phyloP scores from a whole-genome alignment of 2,888 invertebrate species.

The Diarsia rubi region DNA sequence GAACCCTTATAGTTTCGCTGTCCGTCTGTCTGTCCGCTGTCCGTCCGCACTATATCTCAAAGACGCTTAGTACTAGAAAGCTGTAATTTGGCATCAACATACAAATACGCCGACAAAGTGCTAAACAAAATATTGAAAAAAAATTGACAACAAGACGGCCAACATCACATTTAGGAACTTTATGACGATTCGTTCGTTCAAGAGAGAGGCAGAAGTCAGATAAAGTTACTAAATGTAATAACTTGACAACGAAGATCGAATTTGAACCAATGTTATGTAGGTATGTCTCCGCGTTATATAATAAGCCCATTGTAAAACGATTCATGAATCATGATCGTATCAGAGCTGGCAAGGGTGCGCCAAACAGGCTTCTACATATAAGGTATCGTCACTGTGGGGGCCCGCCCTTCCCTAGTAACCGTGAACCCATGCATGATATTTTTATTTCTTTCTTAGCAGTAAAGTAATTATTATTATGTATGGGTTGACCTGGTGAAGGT shows the following conservation, averaged over 20 bases:
- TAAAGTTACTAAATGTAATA: not conserved
- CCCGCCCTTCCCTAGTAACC: not conserved
- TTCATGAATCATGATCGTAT: constrained; percentile 9
- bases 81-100: too few relatives aligned
- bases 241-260: not conserved
- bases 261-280: not conserved
- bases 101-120: too few relatives aligned
- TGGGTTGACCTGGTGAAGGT: too few relatives aligned
- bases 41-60: too few relatives aligned
- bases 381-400: not conserved
- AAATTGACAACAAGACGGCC: too few relatives aligned
- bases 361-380: not conserved
- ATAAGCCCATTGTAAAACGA: not conserved
- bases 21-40: too few relatives aligned
- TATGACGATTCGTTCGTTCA: not conserved
- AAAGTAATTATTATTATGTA: not conserved
- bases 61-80: too few relatives aligned
- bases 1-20: too few relatives aligned
- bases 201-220: not conserved
- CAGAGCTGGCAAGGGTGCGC: constrained; percentile 15
- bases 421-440: not conserved
- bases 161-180: too few relatives aligned
- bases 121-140: too few relatives aligned
- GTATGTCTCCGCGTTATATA: not conserved
- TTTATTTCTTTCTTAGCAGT: not conserved